A percentile compares a stretch with the other conserved stretches of the same genome.
These are phyloP conservation scores for Holothuria scabra DNA, from an alignment of 53 echinoderm and acorn worm species.

Conservation along the genomic window DNA sequence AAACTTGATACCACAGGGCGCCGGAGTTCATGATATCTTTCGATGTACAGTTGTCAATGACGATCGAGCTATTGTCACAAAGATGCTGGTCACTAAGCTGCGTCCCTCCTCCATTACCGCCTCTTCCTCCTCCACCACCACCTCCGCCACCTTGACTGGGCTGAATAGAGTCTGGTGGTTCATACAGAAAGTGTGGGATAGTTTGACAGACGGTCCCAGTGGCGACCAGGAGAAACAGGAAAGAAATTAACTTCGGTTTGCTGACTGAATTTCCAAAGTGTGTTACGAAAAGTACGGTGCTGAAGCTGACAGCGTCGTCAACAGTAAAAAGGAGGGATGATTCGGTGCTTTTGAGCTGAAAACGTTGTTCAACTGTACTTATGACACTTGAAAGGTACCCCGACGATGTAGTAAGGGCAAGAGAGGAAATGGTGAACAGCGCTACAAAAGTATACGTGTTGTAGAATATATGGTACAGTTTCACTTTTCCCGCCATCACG, in stretches of 20 bases:
- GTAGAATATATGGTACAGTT: neutral
- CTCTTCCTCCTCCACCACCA: slow-evolving; percentile 1
- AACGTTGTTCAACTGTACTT: slow-evolving; percentile 29
- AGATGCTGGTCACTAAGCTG: slow-evolving; percentile 14
- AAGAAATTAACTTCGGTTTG: slow-evolving; percentile 22
- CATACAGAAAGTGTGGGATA: slow-evolving; percentile 28
- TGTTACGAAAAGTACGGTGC: slow-evolving; percentile 12
- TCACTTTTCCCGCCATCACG: neutral
- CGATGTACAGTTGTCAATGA: slow-evolving; percentile 38
- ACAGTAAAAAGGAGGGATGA: slow-evolving; percentile 24
- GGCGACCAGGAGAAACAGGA: neutral
- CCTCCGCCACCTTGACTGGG: neutral
- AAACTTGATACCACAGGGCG: slow-evolving; percentile 41
- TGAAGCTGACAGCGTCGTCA: slow-evolving; percentile 25
- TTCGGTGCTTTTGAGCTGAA: slow-evolving; percentile 21
- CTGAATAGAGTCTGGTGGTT: slow-evolving; percentile 12
- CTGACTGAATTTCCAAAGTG: slow-evolving; percentile 12
- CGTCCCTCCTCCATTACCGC: neutral
- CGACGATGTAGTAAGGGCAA: slow-evolving; percentile 17
- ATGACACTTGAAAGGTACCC: slow-evolving; percentile 25
- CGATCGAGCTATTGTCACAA: slow-evolving; percentile 16
- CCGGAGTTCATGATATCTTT: slow-evolving; percentile 54
- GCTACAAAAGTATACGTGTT: slow-evolving; percentile 16
- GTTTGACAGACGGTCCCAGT: slow-evolving; percentile 17
- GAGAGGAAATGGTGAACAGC: neutral